phyloP scores from a whole-genome alignment of 1,140 invertebrate species.

The Drosophila paulistorum region DNA sequence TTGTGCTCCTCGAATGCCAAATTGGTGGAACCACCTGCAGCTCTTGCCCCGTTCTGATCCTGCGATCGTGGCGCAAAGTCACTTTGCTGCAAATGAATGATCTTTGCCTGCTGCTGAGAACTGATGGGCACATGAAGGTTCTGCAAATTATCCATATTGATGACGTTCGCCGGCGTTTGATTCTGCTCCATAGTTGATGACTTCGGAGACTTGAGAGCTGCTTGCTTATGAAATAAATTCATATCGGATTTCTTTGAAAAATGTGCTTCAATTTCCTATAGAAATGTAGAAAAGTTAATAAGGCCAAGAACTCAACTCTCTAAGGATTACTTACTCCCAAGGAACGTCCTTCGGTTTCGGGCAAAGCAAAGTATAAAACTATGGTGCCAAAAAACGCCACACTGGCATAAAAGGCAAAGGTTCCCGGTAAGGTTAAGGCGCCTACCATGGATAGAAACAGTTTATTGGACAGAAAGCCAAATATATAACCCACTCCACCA shows the following conservation, averaged over 20 bases:
- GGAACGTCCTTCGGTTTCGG: slow-evolving; percentile 92
- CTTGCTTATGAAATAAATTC: slow-evolving; percentile 62
- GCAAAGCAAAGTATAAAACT: slow-evolving; percentile 84
- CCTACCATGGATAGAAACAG: slow-evolving; percentile 87
- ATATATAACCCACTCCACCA: slow-evolving; percentile 88
- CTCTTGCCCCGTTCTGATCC: slow-evolving; percentile 7
- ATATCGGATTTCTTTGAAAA: slow-evolving; percentile 84
- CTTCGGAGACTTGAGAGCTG: slow-evolving; percentile 11
- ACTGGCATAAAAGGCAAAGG: slow-evolving; percentile 85
- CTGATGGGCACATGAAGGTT: slow-evolving; percentile 73
- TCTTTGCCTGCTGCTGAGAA: slow-evolving; percentile 66
- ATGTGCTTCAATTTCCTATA: slow-evolving; percentile 88
- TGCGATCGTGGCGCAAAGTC: slow-evolving; percentile 60
- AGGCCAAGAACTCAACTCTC: background rate
- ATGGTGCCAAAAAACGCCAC: slow-evolving; percentile 86
- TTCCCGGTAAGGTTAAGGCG: slow-evolving; percentile 86
- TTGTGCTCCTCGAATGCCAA: slow-evolving; percentile 73
- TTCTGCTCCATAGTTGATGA: slow-evolving; percentile 39
- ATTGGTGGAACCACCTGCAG: slow-evolving; percentile 51
- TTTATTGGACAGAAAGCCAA: slow-evolving; percentile 89
- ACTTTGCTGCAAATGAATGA: slow-evolving; percentile 78
- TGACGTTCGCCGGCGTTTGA: slow-evolving; percentile 33
- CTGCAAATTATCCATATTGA: slow-evolving; percentile 64
- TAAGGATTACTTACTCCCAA: slow-evolving; percentile 82
- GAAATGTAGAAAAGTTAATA: background rate